Evolutionary conservation across 2,797 vertebrate species (phyloP), one percentile per base, ranked within the genome.

Genomic region (Phoebastria nigripes): DNA sequence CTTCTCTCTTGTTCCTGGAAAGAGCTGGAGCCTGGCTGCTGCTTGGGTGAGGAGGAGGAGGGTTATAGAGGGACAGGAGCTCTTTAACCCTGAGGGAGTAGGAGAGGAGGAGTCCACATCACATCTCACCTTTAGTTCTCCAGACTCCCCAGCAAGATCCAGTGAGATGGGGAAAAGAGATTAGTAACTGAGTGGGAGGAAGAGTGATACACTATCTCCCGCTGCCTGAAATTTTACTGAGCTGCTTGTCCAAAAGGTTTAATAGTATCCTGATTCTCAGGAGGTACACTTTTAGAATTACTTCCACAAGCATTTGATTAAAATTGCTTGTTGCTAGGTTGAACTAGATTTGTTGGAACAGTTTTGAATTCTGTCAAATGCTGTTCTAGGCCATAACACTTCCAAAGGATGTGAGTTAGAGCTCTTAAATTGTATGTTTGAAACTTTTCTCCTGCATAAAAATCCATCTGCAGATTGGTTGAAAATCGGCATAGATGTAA

Each of bases 131-230:
- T 19, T 55, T 51, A 44, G 25, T 37, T 88, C 16, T 78, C 6
- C 51, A 26, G 35, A 46, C 10, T 81, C 11, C 26, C 26, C 22
- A 13, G 33, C 39, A 59, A 69, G 44, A 62, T n/a, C 11, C 15
- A 12, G 17, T 52, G 59, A 65, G 21, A 6, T 47, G 17, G 28
- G 24, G 19, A 28, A 74, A 66, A 73, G 28, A 88, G 25, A 15
- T 63, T 39, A 59, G 19, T 67, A 79, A 18, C 25, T 39, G 47
- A 25, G 4, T 37, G 41, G 41, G 47, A 51, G 35, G 31, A 62
- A 35, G 47, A 46, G 12, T n/a, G 12, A 37, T 71, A 14, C 1
- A 0, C 16, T 25, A 0, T 89, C 14, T 78, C 21, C 2, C 6
- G 12, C 14, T 87, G 62, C 22, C 31, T 67, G 46, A 47, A 87